Conservation (phyloP, 2,113 vertebrate species). For the Aleadryas rufinucha region DNA sequence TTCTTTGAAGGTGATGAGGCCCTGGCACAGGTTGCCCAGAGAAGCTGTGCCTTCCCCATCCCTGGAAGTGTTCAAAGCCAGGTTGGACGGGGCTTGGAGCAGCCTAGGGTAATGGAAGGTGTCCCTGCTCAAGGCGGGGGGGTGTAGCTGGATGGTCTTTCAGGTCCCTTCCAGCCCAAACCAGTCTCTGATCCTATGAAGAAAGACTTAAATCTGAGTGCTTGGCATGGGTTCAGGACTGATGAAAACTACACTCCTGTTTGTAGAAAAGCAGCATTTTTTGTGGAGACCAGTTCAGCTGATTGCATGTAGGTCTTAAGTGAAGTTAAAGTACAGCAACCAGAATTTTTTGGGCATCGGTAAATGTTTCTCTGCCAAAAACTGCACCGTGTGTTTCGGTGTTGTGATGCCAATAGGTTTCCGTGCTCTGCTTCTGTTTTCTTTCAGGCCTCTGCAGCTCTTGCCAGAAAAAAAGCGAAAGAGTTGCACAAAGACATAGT, state of each 20-base stretch:
- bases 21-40: not conserved
- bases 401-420: not conserved
- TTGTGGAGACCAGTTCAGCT: not conserved
- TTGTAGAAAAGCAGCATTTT: not conserved
- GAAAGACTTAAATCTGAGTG: not conserved
- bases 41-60: not conserved
- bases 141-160: not conserved
- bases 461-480: slow-evolving; percentile 88
- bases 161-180: not conserved
- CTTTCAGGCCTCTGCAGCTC: slow-evolving; percentile 81
- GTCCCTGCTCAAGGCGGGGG: not conserved
- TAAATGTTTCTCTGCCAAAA: not conserved
- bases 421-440: not conserved
- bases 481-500: slow-evolving; percentile 78
- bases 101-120: not conserved
- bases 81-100: not conserved
- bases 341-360: not conserved
- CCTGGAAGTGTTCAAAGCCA: not conserved
- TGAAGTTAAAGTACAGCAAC: not conserved
- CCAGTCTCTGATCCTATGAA: not conserved
- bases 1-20: not conserved
- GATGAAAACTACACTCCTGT: too few relatives aligned
- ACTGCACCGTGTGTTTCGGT: accelerated
- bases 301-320: accelerated
- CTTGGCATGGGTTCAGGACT: too few relatives aligned